These are phyloP conservation scores for Coelinius sp. DNA, from an alignment of 2,888 invertebrate genomes.

Conservation along the genomic window DNA sequence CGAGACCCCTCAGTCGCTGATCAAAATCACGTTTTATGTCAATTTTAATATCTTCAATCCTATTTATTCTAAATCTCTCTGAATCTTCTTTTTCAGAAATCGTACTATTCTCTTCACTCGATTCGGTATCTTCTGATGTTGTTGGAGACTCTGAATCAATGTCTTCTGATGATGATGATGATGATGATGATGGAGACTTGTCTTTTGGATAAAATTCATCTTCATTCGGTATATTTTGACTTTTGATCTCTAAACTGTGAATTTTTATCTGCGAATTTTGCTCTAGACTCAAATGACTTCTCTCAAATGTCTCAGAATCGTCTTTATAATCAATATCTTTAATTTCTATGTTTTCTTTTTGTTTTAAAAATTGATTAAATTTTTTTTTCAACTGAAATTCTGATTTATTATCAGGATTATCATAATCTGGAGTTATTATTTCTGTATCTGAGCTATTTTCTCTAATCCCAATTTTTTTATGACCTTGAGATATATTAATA, in stretches of 20 bases:
- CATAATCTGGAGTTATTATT: too few relatives aligned
- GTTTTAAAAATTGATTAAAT: too few relatives aligned
- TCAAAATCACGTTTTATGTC: conserved; percentile 69
- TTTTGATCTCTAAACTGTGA: neutral
- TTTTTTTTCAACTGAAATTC: too few relatives aligned
- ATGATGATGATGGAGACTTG: too few relatives aligned
- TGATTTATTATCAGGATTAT: too few relatives aligned
- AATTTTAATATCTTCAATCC: conserved; percentile 44
- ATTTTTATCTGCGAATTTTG: neutral
- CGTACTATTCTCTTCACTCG: neutral
- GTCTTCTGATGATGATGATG: conserved; percentile 43
- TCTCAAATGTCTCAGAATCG: neutral
- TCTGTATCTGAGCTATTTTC: too few relatives aligned
- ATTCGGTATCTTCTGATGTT: conserved; percentile 43
- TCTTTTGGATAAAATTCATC: neutral
- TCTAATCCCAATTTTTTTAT: too few relatives aligned
- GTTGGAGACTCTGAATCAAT: conserved; percentile 44
- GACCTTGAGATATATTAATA: too few relatives aligned
- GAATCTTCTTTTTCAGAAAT: neutral
- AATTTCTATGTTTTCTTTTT: too few relatives aligned
- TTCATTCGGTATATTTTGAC: neutral
- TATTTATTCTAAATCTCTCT: neutral
- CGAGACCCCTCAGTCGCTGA: conserved; percentile 74
- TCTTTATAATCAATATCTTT: too few relatives aligned
- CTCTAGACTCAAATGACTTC: conserved; percentile 40